Evolutionary conservation across 2,797 vertebrate species (phyloP).

Genomic region (Pseudocheirus occidentalis): DNA sequence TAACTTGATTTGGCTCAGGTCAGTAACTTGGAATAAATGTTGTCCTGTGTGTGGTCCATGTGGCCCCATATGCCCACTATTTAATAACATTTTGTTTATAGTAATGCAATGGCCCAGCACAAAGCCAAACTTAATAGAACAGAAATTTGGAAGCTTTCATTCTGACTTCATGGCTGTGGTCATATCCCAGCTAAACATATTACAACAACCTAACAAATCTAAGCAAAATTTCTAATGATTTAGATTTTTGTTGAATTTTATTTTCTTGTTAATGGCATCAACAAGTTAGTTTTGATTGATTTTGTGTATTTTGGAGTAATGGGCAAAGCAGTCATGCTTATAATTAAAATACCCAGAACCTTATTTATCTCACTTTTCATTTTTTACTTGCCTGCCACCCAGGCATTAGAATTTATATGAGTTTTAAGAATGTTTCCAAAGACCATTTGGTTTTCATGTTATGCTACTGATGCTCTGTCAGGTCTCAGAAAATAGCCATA

Average conservation of each 20-base stretch:
- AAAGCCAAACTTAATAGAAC: background rate
- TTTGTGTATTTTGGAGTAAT: conserved; percentile 18
- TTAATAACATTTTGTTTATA: background rate
- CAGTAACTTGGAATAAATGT: conserved; percentile 59
- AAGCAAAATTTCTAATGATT: conserved; percentile 13
- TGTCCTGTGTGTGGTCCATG: background rate
- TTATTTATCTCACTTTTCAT: conserved; percentile 13
- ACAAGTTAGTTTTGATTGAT: conserved; percentile 35
- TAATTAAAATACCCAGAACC: background rate
- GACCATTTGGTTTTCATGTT: conserved; percentile 16
- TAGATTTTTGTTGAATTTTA: conserved; percentile 45
- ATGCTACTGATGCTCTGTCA: background rate
- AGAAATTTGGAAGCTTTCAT: conserved; percentile 23
- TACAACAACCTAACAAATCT: conserved; percentile 16
- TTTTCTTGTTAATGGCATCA: conserved; percentile 12
- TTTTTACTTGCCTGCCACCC: conserved; percentile 12
- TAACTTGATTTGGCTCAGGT: conserved; percentile 55
- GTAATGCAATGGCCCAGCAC: conserved; percentile 16
- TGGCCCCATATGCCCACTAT: background rate
- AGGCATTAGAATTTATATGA: background rate
- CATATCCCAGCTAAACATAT: background rate
- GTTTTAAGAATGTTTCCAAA: conserved; percentile 2
- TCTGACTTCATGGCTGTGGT: background rate
- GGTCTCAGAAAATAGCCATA: conserved; percentile 37
- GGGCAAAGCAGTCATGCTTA: background rate